phyloP scores from a whole-genome alignment of 2,888 invertebrate genomes.

The Pollenia angustigena region DNA sequence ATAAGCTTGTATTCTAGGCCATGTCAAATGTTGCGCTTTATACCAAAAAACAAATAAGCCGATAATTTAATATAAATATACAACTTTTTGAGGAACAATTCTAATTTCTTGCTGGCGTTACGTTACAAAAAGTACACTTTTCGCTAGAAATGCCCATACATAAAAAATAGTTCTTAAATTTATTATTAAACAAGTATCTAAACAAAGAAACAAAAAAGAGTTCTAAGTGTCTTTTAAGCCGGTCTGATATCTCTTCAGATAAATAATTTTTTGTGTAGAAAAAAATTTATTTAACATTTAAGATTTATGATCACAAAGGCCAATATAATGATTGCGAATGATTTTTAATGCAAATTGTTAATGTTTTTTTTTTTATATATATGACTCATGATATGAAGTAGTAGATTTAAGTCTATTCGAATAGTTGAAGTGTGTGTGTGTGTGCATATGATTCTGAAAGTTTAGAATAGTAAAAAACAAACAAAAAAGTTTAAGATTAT shows the following conservation, averaged over 20 bases:
- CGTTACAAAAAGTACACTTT: too few species aligned
- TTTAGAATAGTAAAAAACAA: background rate
- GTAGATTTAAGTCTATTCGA: slow-evolving; percentile 13
- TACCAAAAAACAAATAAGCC: too few species aligned
- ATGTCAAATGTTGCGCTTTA: too few species aligned
- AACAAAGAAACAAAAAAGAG: background rate
- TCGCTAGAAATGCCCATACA: too few species aligned
- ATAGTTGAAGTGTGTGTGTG: background rate
- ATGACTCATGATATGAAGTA: slow-evolving; percentile 72
- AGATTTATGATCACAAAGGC: slow-evolving; percentile 83
- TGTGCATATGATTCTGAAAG: background rate
- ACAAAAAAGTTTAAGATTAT: background rate
- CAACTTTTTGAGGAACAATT: too few species aligned
- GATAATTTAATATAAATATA: too few species aligned
- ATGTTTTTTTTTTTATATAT: slow-evolving; percentile 77
- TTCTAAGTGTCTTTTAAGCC: slow-evolving; percentile 12
- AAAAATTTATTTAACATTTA: slow-evolving; percentile 63
- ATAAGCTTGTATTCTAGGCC: too few species aligned
- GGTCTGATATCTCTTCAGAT: slow-evolving; percentile 29
- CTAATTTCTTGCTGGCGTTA: too few species aligned
- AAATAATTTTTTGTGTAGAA: background rate
- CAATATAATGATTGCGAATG: slow-evolving; percentile 84
- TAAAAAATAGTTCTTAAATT: slow-evolving; percentile 1
- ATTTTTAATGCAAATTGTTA: slow-evolving; percentile 84
- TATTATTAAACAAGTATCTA: too few species aligned